Evolutionary conservation across 2,888 invertebrate species (phyloP), one percentile per base, ranked within the genome.

Genomic region (Alitta virens): DNA sequence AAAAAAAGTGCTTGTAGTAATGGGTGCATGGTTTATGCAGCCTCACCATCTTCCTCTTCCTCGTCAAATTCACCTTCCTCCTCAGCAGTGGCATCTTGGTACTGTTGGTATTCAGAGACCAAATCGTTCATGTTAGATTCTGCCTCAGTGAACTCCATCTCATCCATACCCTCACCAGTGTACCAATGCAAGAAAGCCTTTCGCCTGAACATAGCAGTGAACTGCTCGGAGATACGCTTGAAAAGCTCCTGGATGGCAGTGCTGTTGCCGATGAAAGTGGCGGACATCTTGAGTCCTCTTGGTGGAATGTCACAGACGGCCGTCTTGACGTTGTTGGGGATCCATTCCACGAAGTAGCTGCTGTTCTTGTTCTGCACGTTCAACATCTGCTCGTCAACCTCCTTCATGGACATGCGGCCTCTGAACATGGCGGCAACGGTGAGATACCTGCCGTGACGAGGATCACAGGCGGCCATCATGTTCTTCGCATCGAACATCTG

Each of bases 381-480:
- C 26, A 57, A 46, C 57, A 57, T 57, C 57, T 57, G 57, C 49
- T 57, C 57, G 46, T 57, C 57, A 18, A 80, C 80, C 66, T 79
- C 78, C 68, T 78, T 79, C 78, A 79, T 79, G 54, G 78, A 78
- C 78, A 79, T 78, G 33, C 78, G 73, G 12, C 78, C 79, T 57
- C 78, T 70, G 74, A 79, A 79, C 65, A 79, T 75, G 67, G 75
- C 74, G 46, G 79, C 79, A 33, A 76, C 77, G 21, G 57, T 57
- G 18, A 57, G 57, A 33, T 57, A 57, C 27, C 57, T 43, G 57
- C 57, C 57, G 33, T 57, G 57, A 49, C 57, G 57, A 25, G 57
- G 57, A 46, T 57, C 57, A 16, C 57, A 57, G 57, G 57, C 57
- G 27, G 57, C 57, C 57, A 57, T 57, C 57, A 57, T 57, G 57